A percentile compares a stretch with the other conserved stretches of the same genome.
Conservation (phyloP, 2,888 invertebrate species). For the Rhaphigaster nebulosa region DNA sequence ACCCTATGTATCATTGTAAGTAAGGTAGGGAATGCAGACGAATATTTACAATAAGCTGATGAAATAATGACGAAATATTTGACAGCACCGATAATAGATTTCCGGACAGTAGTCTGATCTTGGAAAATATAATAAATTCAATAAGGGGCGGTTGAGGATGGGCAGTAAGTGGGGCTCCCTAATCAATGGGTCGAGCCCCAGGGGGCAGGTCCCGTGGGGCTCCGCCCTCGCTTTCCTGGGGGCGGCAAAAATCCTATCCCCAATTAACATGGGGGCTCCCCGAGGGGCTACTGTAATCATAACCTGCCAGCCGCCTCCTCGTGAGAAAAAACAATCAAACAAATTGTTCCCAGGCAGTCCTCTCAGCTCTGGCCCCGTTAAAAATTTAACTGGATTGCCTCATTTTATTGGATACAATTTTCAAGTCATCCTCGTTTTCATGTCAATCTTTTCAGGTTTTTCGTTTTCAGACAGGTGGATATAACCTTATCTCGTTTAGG, state of each 20-base stretch:
- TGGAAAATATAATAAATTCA: conserved; percentile 30
- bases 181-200: conserved; percentile 26
- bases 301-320: conserved; percentile 10
- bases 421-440: neutral
- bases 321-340: conserved; percentile 51
- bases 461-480: neutral
- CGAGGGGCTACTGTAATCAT: conserved; percentile 50
- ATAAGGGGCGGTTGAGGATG: conserved; percentile 21
- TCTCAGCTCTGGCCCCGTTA: neutral
- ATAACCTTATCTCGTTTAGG: neutral
- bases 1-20: too few relatives aligned
- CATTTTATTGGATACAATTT: conserved; percentile 18
- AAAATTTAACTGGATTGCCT: conserved; percentile 38
- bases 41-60: neutral
- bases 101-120: neutral
- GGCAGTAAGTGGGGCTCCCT: conserved; percentile 45
- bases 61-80: neutral
- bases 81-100: neutral
- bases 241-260: conserved; percentile 64
- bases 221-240: conserved; percentile 55
- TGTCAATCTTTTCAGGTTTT: conserved; percentile 38
- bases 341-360: conserved; percentile 26
- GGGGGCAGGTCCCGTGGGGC: conserved; percentile 41
- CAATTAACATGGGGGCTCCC: conserved; percentile 63
- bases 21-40: too few relatives aligned